These are phyloP conservation scores for Sphecodes monilicornis DNA, from an alignment of 2,888 invertebrate species.

Conservation along the genomic window DNA sequence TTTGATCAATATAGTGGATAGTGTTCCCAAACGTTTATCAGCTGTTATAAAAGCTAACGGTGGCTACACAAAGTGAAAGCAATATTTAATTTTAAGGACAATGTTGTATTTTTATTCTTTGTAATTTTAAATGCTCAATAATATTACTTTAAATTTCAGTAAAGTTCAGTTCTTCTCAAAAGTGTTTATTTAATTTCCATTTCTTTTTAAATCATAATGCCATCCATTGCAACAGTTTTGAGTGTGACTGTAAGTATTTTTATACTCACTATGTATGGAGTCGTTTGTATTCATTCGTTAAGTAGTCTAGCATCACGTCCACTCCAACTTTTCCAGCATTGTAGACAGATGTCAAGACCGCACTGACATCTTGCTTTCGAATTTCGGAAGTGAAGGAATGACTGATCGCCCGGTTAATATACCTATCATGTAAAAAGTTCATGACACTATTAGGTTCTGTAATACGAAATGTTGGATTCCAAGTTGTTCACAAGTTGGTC, in stretches of 20 bases:
- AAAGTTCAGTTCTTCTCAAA: background rate
- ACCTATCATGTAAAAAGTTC: slow-evolving; percentile 35
- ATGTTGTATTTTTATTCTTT: background rate
- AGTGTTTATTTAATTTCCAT: background rate
- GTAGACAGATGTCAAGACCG: slow-evolving; percentile 81
- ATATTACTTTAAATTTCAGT: background rate
- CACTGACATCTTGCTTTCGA: slow-evolving; percentile 81
- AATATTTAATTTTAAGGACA: too few relatives aligned
- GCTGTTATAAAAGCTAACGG: too few relatives aligned
- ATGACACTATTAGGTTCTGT: background rate
- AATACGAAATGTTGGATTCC: background rate
- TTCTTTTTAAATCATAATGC: background rate
- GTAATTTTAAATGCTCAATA: background rate
- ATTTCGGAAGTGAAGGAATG: slow-evolving; percentile 53
- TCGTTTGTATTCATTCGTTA: slow-evolving; percentile 61
- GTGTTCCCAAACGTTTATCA: too few relatives aligned
- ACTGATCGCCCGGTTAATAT: slow-evolving; percentile 19
- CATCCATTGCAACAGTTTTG: background rate
- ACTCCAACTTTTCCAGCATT: slow-evolving; percentile 74
- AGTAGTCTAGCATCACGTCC: slow-evolving; percentile 66
- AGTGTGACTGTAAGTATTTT: background rate
- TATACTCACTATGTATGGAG: slow-evolving; percentile 72
- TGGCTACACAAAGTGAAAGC: too few relatives aligned
- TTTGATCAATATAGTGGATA: too few relatives aligned
- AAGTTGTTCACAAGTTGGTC: too few relatives aligned